Evolutionary conservation across 1,140 invertebrate genomes (phyloP).

Genomic region (Diachasmimorpha longicaudata): DNA sequence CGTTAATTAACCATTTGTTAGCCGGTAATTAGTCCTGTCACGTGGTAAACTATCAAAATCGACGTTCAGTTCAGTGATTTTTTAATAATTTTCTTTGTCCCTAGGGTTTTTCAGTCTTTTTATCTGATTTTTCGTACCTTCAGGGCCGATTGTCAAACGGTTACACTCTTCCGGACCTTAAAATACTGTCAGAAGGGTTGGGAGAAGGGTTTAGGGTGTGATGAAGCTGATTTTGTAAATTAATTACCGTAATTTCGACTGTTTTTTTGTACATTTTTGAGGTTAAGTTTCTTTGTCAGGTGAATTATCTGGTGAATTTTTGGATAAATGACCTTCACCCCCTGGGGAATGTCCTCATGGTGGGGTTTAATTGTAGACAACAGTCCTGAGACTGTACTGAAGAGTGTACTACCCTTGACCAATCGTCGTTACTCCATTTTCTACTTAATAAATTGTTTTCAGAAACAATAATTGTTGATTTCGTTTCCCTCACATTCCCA

Average conservation of each 20-base stretch:
- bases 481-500: no score
- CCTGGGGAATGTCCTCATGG: background rate
- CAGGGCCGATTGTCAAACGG: background rate
- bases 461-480: conserved; percentile 38
- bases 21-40: background rate
- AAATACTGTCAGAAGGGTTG: background rate
- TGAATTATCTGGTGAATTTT: background rate
- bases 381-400: conserved; percentile 21
- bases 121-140: background rate
- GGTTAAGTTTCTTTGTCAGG: background rate
- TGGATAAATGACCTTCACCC: background rate
- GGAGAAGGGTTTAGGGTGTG: background rate
- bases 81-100: background rate
- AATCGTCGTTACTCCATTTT: conserved; percentile 44
- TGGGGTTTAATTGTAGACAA: background rate
- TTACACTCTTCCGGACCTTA: background rate
- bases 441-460: conserved; percentile 56
- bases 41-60: background rate
- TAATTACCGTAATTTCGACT: background rate
- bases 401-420: conserved; percentile 41
- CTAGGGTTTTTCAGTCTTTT: background rate
- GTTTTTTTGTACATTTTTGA: background rate
- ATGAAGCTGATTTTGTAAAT: background rate
- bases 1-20: background rate
- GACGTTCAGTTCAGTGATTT: background rate